Conservation (phyloP, 2,888 invertebrate species). For the Epiperipatus broadwayi region DNA sequence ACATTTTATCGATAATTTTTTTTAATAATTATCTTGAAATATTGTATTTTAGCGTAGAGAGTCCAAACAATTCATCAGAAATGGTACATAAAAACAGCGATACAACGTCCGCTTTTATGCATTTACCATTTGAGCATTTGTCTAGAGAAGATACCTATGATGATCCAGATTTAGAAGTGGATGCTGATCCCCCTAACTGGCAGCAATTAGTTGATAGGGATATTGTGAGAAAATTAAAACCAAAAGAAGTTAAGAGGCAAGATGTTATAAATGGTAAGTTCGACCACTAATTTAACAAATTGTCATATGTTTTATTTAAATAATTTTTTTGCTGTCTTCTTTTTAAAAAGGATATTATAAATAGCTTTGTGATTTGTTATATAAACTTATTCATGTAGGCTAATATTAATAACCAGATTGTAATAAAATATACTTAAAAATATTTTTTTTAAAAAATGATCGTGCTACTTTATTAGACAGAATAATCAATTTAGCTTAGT, state of each 20-base stretch:
- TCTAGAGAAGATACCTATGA: too few species aligned
- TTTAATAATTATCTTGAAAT: not conserved
- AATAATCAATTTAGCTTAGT: too few species aligned
- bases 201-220: conserved; percentile 55
- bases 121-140: too few species aligned
- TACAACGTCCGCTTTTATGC: conserved; percentile 14
- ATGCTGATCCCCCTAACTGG: conserved; percentile 56
- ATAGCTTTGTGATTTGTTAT: not conserved
- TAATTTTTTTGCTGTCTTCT: not conserved
- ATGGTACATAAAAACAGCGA: conserved; percentile 33
- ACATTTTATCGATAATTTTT: too few species aligned
- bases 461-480: too few species aligned
- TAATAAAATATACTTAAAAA: too few species aligned
- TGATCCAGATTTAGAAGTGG: conserved; percentile 40
- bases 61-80: conserved; percentile 52
- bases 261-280: conserved; percentile 68
- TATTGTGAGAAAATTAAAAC: conserved; percentile 47
- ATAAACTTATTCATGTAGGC: too few species aligned
- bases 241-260: conserved; percentile 67
- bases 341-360: conserved; percentile 1
- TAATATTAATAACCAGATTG: too few species aligned
- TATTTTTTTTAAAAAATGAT: too few species aligned
- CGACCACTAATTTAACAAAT: not conserved
- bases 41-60: conserved; percentile 41
- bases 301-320: not conserved